These are phyloP conservation scores for Macroglossus sobrinus DNA, from an alignment of 2,113 vertebrate genomes.

Conservation along the genomic window DNA sequence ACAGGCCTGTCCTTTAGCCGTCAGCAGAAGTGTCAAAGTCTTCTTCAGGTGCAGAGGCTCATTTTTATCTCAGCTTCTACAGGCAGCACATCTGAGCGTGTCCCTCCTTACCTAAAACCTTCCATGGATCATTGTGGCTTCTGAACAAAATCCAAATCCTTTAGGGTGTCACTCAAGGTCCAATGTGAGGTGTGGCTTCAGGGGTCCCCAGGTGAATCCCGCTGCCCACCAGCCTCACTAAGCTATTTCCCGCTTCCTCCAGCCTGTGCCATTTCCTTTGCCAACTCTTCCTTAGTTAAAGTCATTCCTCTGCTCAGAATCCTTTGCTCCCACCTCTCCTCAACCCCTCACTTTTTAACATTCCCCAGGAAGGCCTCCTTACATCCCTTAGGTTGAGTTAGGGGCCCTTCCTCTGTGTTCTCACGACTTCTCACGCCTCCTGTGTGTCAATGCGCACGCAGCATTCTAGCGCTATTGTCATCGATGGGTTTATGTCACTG, in stretches of 20 bases:
- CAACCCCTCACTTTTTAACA: not conserved
- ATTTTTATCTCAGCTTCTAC: not conserved
- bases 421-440: not conserved
- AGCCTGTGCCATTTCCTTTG: not conserved
- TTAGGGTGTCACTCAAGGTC: not conserved
- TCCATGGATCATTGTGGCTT: not conserved
- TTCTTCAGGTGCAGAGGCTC: not conserved
- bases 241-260: not conserved
- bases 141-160: not conserved
- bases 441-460: no score
- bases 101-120: not conserved
- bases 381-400: not conserved
- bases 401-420: not conserved
- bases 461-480: not conserved
- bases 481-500: not conserved
- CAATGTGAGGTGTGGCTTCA: not conserved
- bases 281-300: not conserved
- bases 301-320: not conserved
- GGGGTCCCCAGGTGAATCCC: not conserved
- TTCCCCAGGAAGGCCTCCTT: not conserved
- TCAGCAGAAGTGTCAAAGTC: not conserved
- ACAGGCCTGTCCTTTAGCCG: not conserved
- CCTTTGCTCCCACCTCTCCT: not conserved
- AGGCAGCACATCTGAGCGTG: not conserved
- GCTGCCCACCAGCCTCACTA: not conserved